phyloP scores from a whole-genome alignment of 1,140 invertebrate genomes.

The Doryteuthis pealeii region DNA sequence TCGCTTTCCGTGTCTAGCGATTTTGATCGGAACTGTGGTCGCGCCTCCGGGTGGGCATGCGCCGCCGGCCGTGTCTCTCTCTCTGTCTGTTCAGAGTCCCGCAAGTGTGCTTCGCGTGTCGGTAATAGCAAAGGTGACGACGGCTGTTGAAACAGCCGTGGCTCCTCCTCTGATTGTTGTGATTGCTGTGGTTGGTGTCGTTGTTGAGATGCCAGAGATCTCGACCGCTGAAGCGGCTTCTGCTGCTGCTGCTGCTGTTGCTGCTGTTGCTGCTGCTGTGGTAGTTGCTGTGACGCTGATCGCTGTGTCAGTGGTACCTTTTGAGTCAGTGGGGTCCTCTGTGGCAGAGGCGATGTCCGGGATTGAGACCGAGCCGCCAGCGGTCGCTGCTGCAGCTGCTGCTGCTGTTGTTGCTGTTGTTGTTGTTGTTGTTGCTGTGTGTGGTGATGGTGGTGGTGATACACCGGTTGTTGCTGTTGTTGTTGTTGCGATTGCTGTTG shows the following conservation, averaged over 20 bases:
- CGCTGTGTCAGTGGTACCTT: neutral
- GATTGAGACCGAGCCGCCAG: neutral
- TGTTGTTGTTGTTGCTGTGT: neutral
- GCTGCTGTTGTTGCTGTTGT: neutral
- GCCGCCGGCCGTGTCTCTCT: neutral
- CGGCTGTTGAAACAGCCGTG: neutral
- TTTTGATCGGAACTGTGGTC: neutral
- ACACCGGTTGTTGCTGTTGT: neutral
- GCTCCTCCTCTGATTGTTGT: neutral
- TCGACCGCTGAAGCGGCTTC: neutral
- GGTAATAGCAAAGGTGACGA: neutral
- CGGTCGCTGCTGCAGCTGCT: slow-evolving; percentile 6
- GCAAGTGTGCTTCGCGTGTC: neutral
- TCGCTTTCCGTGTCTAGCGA: neutral
- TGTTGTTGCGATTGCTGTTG: neutral
- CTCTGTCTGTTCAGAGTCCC: neutral
- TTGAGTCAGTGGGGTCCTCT: neutral
- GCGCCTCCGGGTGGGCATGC: neutral
- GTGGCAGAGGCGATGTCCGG: neutral
- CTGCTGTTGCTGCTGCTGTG: neutral
- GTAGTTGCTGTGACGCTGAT: neutral
- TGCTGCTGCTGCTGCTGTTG: neutral
- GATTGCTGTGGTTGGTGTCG: neutral
- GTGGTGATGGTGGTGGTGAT: neutral
- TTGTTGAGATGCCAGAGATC: neutral